Evolutionary conservation across 2,888 invertebrate species (phyloP).

Genomic region (Cryptus viduatorius): DNA sequence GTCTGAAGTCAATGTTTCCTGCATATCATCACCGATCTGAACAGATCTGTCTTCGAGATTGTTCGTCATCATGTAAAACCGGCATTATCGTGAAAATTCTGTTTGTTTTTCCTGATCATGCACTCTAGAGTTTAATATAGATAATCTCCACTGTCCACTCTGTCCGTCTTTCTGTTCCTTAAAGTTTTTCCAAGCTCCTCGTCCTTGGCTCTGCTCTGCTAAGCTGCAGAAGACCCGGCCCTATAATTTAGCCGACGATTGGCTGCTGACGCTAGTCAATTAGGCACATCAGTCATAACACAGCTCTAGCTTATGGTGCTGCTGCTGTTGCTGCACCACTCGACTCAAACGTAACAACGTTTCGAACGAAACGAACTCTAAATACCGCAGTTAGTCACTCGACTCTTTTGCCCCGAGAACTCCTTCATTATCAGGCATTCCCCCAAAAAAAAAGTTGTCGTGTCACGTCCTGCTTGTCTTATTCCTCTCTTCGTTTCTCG

Average conservation of each 20-base stretch:
- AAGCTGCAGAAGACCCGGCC: constrained; percentile 61
- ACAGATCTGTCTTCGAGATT: neutral
- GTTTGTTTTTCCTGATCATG: constrained; percentile 60
- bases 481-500: constrained; percentile 50
- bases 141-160: constrained; percentile 42
- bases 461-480: constrained; percentile 77
- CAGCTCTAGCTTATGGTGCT: constrained; percentile 38
- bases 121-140: constrained; percentile 58
- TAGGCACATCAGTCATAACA: constrained; percentile 66
- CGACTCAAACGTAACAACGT: constrained; percentile 46
- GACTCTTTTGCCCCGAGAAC: constrained; percentile 38
- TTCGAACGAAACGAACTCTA: constrained; percentile 41
- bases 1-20: too few species aligned
- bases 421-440: constrained; percentile 72
- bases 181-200: constrained; percentile 33
- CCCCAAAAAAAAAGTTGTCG: constrained; percentile 72
- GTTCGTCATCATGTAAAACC: constrained; percentile 6
- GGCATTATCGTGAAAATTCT: constrained; percentile 32
- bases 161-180: constrained; percentile 35
- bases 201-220: constrained; percentile 38
- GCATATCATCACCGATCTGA: neutral
- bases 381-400: constrained; percentile 57
- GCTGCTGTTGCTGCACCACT: constrained; percentile 14
- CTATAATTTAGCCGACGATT: constrained; percentile 77
- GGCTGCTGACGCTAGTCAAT: constrained; percentile 76